A percentile compares a stretch with the other conserved stretches of the same genome.
Evolutionary conservation across 1,140 invertebrate species (phyloP).

Genomic region (Antheraea pernyi): DNA sequence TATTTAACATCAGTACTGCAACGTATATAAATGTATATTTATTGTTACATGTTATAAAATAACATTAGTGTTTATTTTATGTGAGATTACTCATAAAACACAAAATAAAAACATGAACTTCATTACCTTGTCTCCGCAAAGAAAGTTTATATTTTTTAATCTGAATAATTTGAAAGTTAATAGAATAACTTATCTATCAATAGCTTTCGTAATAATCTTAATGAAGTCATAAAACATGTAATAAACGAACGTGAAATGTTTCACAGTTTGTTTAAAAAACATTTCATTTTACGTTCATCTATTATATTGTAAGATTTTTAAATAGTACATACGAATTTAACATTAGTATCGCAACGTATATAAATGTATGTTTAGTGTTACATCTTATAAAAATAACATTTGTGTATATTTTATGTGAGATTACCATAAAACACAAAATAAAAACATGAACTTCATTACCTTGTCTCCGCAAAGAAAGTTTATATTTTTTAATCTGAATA

Average conservation of each 20-base stretch:
- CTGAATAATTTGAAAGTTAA: no score
- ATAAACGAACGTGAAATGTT: no score
- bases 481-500: conserved; percentile 1
- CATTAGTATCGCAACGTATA: background rate
- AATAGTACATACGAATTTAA: no score
- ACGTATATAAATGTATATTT: background rate
- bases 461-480: background rate
- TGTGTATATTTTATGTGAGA: background rate
- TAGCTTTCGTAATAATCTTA: no score
- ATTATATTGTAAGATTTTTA: no score
- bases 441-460: background rate
- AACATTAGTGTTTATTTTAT: background rate
- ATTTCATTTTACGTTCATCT: no score
- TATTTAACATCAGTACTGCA: background rate
- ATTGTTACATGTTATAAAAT: background rate
- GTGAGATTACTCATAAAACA: background rate
- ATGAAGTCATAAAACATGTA: no score
- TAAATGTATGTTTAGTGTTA: background rate
- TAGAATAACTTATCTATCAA: no score
- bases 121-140: background rate
- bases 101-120: background rate
- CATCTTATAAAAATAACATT: background rate
- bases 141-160: background rate
- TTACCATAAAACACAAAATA: background rate
- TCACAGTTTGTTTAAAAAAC: no score